Conservation (phyloP, 2,113 vertebrate genomes). For the Junco hyemalis region DNA sequence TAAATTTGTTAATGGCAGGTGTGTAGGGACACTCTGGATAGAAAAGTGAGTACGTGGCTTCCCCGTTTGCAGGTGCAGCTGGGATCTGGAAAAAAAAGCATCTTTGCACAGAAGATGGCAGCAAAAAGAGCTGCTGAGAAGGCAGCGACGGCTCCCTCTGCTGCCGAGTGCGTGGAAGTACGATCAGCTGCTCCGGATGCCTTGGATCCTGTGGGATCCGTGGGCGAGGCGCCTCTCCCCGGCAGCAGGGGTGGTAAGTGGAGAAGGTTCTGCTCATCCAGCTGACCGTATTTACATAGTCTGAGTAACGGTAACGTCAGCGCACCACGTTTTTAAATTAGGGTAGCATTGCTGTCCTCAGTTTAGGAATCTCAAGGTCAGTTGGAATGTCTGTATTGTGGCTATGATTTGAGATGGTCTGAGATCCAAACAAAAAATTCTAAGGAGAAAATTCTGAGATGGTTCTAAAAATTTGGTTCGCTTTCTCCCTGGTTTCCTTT, state of each 20-base stretch:
- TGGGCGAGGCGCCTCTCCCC: background rate
- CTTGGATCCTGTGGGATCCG: background rate
- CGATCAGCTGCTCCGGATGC: background rate
- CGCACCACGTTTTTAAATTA: background rate
- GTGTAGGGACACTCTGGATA: background rate
- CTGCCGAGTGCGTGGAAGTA: background rate
- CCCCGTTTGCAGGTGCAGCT: slow-evolving; percentile 54
- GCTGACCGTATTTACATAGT: background rate
- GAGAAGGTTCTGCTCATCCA: background rate
- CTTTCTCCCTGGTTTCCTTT: background rate
- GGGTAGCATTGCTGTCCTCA: background rate
- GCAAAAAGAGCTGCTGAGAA: slow-evolving; percentile 78
- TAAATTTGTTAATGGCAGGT: background rate
- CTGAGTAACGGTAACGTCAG: background rate
- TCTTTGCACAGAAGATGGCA: slow-evolving; percentile 93
- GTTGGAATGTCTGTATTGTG: background rate
- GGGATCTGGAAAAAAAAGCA: slow-evolving; percentile 82
- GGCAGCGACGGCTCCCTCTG: background rate
- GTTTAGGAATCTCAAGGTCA: background rate
- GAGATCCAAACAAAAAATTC: background rate
- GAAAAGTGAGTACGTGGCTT: background rate
- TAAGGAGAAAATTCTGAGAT: background rate
- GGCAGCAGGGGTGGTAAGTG: background rate
- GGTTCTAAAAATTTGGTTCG: background rate
- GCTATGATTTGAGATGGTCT: background rate